Base-by-base conservation (phyloP, 2,113 vertebrate species). In the Semicossyphus pulcher region DNA sequence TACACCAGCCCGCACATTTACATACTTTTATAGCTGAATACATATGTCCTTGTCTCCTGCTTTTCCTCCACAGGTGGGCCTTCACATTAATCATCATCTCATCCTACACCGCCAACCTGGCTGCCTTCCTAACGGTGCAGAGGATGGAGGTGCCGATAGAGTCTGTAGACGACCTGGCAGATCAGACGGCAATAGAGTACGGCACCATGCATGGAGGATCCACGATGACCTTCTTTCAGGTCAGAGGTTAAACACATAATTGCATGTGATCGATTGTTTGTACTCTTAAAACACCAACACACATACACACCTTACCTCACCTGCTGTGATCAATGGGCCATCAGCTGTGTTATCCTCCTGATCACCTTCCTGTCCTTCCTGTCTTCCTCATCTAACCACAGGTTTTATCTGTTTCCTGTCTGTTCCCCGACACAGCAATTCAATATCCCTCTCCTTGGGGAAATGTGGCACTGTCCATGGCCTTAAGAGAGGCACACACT, bases 221-320 rank as follows among this genome's bases (percentile, higher is more conserved):
- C 92, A 99, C 96, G 71, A 99, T 99, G 98, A 99, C 97, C 75
- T 99, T 99, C 91, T 99, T 99, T 88, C 96, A 97, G 95, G 98
- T 98, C 94, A 95, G 91, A 52, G 45, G 54, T 71, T 32, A 34
- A 54, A 44, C 56, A 31, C 57, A 23, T 34, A 31, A 31, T 62
- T 80, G 12, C 57, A n/a, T 65, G 11, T 71, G 45, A 72, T 34
- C 11, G 54, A 69, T 72, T 77, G 52, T 69, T 75, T 61, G 34
- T 52, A 4, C 45, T 62, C 37, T 20, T 47, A 12, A 14, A 54
- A 52, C 39, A 42, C 7, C 34, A 32, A 60, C 42, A 10, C 41
- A 41, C 20, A 42, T 15, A 53, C 39, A 52, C 60, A 66, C 47
- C 37, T 54, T 5, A 45, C 41, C 36, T n/a, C 41, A 44, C 54